Evolutionary conservation across 2,888 invertebrate genomes (phyloP).

Genomic region (Agrotis ipsilon): DNA sequence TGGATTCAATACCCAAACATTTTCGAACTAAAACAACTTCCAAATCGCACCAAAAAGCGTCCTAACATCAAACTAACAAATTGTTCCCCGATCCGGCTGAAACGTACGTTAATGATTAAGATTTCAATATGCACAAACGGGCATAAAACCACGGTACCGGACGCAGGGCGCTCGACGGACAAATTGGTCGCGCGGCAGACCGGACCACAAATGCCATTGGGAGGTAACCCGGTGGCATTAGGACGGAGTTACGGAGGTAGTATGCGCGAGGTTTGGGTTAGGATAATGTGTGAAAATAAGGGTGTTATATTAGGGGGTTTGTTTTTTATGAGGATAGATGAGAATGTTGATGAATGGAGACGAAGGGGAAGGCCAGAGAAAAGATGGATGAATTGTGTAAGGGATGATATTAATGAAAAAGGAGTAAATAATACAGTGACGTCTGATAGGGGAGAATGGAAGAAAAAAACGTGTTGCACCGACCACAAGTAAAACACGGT

Average conservation of each 20-base stretch:
- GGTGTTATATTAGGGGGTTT: too few species aligned
- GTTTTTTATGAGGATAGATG: too few species aligned
- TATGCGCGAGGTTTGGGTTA: slow-evolving; percentile 30
- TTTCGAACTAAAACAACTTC: slow-evolving; percentile 28
- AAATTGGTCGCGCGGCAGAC: slow-evolving; percentile 63
- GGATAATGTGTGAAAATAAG: neutral
- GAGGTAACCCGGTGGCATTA: slow-evolving; percentile 56
- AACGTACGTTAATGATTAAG: slow-evolving; percentile 65
- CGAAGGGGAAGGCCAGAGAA: too few species aligned
- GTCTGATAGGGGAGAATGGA: too few species aligned
- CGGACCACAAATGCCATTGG: slow-evolving; percentile 65
- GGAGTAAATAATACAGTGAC: too few species aligned
- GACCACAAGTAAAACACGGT: too few species aligned
- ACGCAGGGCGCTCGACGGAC: slow-evolving; percentile 42
- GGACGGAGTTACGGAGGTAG: slow-evolving; percentile 39
- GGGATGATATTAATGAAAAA: too few species aligned
- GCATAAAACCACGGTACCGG: slow-evolving; percentile 54
- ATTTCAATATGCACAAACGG: slow-evolving; percentile 66
- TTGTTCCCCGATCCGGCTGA: slow-evolving; percentile 36
- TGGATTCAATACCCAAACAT: neutral
- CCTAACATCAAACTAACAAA: slow-evolving; percentile 51
- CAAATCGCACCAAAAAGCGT: slow-evolving; percentile 40
- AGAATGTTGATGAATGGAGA: too few species aligned
- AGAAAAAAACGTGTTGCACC: too few species aligned
- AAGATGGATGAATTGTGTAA: too few species aligned